Base-by-base conservation (phyloP, 2,888 invertebrate species). In the Helleia helle region DNA sequence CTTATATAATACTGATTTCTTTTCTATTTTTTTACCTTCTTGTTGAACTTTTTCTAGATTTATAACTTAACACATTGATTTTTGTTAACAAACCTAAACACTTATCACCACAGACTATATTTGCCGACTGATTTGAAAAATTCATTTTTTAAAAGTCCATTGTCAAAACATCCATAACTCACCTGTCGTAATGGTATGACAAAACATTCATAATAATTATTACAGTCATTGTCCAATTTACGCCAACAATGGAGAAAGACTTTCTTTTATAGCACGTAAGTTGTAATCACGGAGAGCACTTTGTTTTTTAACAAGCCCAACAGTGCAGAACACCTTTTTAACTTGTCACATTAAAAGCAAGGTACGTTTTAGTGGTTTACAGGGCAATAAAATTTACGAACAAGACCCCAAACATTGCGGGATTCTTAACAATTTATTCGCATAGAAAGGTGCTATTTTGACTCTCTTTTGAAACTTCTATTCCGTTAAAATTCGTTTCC, bases 361-460 rank as follows among this genome's bases (percentile, higher is more conserved):
- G 71, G 70, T 65, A 70, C 72, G 71, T 75, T 79, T 80, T 77
- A 74, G 80, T 72, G 83, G 83, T 83, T 80, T 77, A 83, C 73
- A 71, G 64, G 51, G 69, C 55, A 67, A 80, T 83, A 80, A 81
- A 73, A 63, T 64, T 62, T 65, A 59, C 58, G 59, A 63, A 77
- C 79, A 79, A 75, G 66, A 69, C 62, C 61, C n/a, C 81, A 84
- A 34, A 83, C 77, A 83, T 83, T 81, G 83, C 75, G 79, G 81
- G 66, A 71, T 67, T 58, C 65, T 55, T 54, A 50, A 52, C 49
- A 65, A 65, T 62, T 56, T 57, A 65, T 62, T 59, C 50, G 58
- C 58, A 54, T 56, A 44, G 48, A 53, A 49, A 45, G 56, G 57
- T 57, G 57, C 55, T 57, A 51, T 50, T 56, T 52, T 56, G 47